phyloP scores from a whole-genome alignment of 2,113 vertebrate species.

The Pelmatolapia mariae region DNA sequence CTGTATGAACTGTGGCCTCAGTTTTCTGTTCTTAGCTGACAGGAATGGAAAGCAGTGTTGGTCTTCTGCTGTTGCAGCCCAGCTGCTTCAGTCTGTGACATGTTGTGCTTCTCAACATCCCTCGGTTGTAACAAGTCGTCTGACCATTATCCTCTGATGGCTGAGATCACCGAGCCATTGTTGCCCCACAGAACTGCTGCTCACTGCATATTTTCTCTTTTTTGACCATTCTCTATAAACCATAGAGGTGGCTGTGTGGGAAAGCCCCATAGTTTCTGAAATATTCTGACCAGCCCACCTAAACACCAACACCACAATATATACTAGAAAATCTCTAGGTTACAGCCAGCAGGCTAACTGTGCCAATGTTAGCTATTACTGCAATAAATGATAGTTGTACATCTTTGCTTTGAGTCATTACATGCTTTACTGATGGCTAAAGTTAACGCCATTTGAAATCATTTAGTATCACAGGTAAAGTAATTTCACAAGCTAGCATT shows the following conservation, averaged over 20 bases:
- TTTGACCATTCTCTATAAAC: not conserved
- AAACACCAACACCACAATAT: not conserved
- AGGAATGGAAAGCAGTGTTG: not conserved
- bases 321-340: fast-evolving
- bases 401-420: not conserved
- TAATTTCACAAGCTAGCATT: not conserved
- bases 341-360: not conserved
- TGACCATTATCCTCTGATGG: not conserved
- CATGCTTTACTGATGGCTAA: not conserved
- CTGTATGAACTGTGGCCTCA: not conserved
- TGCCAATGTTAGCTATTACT: not conserved
- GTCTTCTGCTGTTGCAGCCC: not conserved
- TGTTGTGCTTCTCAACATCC: fast-evolving
- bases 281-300: fast-evolving
- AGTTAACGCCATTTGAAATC: fast-evolving
- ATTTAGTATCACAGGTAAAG: not conserved
- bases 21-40: not conserved
- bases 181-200: not conserved
- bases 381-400: not conserved
- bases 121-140: not conserved
- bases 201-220: not conserved
- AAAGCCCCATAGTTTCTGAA: fast-evolving
- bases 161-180: not conserved
- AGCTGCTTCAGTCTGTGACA: not conserved
- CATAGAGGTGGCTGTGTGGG: not conserved